A percentile compares a stretch with the other conserved stretches of the same genome.
Evolutionary conservation across 2,888 invertebrate genomes (phyloP).

Genomic region (Nemurella pictetii): DNA sequence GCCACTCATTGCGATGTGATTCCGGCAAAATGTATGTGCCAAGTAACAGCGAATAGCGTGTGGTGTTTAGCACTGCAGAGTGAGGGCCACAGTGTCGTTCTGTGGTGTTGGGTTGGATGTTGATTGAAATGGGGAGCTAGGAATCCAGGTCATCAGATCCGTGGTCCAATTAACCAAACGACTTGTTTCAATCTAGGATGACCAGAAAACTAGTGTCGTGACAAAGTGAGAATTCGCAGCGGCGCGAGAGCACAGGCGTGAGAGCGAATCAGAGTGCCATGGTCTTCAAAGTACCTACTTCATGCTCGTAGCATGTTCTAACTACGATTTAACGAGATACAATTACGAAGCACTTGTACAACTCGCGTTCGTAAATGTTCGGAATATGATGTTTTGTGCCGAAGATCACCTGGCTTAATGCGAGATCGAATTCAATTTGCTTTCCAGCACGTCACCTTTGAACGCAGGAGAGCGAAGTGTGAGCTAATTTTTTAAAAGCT

Average conservation of each 20-base stretch:
- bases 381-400: not conserved
- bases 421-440: not conserved
- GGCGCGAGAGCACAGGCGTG: not conserved
- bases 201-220: not conserved
- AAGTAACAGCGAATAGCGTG: too few species aligned
- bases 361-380: not conserved
- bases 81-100: too few species aligned
- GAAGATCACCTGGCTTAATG: not conserved
- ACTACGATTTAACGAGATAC: not conserved
- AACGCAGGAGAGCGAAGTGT: not conserved
- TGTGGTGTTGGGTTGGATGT: not conserved
- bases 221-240: not conserved
- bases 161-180: not conserved
- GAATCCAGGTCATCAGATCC: not conserved
- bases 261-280: too few species aligned
- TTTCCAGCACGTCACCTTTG: not conserved
- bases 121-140: not conserved
- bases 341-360: not conserved
- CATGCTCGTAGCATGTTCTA: too few species aligned
- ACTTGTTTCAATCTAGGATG: not conserved
- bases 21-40: not conserved
- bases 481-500: not conserved
- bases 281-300: not conserved
- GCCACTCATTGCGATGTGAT: not conserved
- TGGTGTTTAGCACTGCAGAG: not conserved